Conservation (phyloP, 1,140 invertebrate genomes). For the Eciton burchellii region DNA sequence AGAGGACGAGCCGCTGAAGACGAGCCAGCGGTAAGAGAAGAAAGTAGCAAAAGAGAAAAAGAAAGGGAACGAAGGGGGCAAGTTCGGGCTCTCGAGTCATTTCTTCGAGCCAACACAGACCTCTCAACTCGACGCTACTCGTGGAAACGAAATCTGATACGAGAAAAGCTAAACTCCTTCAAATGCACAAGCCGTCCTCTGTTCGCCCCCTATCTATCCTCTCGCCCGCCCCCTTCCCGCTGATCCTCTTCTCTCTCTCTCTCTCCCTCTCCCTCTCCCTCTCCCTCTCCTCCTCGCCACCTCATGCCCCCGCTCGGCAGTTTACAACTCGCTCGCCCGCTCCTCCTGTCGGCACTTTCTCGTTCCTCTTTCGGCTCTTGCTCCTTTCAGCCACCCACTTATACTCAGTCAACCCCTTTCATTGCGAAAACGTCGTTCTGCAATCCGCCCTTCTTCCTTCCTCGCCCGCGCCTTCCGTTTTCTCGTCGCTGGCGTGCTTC, state of each 20-base stretch:
- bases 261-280: background rate
- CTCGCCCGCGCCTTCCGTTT: background rate
- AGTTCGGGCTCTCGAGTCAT: constrained; percentile 80
- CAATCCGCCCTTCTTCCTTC: constrained; percentile 68
- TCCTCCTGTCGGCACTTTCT: constrained; percentile 41
- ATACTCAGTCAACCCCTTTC: constrained; percentile 78
- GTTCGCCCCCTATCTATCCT: constrained; percentile 49
- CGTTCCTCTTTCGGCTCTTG: constrained; percentile 58
- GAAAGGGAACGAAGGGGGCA: constrained; percentile 20
- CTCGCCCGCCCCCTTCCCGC: constrained; percentile 33
- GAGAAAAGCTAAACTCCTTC: constrained; percentile 81
- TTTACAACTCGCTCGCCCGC: constrained; percentile 35
- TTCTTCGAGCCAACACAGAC: constrained; percentile 79
- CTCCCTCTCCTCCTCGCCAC: constrained; percentile 12
- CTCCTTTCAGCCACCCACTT: constrained; percentile 73
- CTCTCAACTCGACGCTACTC: constrained; percentile 80
- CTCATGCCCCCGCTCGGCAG: background rate
- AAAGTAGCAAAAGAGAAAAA: constrained; percentile 31
- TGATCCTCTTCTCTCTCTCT: constrained; percentile 14
- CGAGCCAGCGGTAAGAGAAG: constrained; percentile 5
- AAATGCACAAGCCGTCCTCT: constrained; percentile 77
- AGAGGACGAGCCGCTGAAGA: constrained; percentile 30
- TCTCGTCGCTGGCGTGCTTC: background rate
- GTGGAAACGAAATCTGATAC: constrained; percentile 81
- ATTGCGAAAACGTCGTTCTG: constrained; percentile 77